A percentile compares a stretch with the other conserved stretches of the same genome.
These are phyloP conservation scores for Tuta absoluta DNA, from an alignment of 2,888 invertebrate genomes.

Conservation along the genomic window DNA sequence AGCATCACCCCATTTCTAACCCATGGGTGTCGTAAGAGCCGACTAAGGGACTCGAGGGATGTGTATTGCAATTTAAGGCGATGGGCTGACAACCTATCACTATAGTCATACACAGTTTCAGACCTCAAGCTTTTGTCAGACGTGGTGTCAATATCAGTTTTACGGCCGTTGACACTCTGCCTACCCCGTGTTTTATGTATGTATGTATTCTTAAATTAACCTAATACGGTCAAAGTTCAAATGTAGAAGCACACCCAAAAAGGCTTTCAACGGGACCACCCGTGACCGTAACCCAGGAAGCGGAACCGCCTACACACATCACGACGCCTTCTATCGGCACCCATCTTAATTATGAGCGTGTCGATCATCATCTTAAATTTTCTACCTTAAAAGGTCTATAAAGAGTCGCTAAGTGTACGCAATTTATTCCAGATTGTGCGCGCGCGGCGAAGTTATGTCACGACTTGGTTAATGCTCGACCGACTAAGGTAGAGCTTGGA, in stretches of 20 bases:
- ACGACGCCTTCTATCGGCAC: conserved; percentile 65
- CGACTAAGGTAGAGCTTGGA: conserved; percentile 11
- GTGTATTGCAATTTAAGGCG: too few relatives aligned
- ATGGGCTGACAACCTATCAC: too few relatives aligned
- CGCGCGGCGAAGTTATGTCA: conserved; percentile 69
- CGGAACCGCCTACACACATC: conserved; percentile 78
- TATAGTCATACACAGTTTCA: too few relatives aligned
- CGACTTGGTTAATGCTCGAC: conserved; percentile 52
- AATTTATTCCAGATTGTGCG: conserved; percentile 75
- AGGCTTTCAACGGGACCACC: conserved; percentile 58
- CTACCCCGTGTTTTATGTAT: too few relatives aligned
- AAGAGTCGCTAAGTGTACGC: conserved; percentile 78
- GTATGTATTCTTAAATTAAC: background rate
- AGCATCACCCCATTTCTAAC: too few relatives aligned
- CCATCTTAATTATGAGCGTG: conserved; percentile 80
- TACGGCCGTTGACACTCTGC: too few relatives aligned
- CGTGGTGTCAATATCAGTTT: too few relatives aligned
- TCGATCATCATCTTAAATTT: conserved; percentile 79
- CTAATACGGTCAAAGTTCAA: conserved; percentile 18
- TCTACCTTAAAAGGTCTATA: conserved; percentile 79
- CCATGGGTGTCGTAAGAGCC: too few relatives aligned
- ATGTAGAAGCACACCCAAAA: conserved; percentile 41
- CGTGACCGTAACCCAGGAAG: conserved; percentile 71
- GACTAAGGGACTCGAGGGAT: too few relatives aligned
- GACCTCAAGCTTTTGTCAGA: too few relatives aligned